Percentiles rank a stretch among this genome's conserved stretches.
These are phyloP conservation scores for Puffinus mauretanicus DNA, from an alignment of 2,113 vertebrate genomes.

Conservation along the genomic window DNA sequence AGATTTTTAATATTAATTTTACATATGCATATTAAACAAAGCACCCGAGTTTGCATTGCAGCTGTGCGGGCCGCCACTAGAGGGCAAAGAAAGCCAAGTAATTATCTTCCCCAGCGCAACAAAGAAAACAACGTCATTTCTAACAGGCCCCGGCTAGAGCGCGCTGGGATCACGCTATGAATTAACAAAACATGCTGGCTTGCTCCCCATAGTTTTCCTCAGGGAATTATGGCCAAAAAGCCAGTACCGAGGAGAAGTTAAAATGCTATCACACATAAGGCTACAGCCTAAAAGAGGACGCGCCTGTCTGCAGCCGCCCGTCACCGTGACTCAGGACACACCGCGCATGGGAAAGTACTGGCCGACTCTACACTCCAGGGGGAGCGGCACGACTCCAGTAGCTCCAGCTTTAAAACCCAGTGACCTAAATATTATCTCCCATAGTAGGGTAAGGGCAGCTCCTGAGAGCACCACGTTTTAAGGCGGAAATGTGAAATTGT, in stretches of 20 bases:
- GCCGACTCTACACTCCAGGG: neutral
- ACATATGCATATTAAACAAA: neutral
- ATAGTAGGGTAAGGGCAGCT: neutral
- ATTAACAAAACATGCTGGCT: neutral
- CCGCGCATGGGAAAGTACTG: neutral
- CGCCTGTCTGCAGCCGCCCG: neutral
- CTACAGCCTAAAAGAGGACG: neutral
- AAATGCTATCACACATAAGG: neutral
- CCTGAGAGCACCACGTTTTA: neutral
- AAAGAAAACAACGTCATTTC: slow-evolving; percentile 33
- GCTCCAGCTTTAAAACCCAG: slow-evolving; percentile 19
- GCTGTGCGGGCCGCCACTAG: neutral
- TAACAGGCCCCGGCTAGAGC: neutral
- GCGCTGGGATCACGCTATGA: neutral
- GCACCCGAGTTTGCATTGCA: neutral
- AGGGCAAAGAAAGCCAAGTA: slow-evolving; percentile 40
- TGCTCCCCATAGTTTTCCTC: neutral
- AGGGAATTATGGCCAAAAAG: neutral
- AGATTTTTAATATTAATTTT: neutral
- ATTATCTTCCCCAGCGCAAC: neutral
- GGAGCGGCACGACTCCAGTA: neutral
- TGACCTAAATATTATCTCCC: slow-evolving; percentile 35
- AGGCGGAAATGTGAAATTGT: neutral
- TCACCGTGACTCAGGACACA: neutral
- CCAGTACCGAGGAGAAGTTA: neutral